Evolutionary conservation across 2,113 vertebrate genomes (phyloP).

Genomic region (Urocitellus parryii): DNA sequence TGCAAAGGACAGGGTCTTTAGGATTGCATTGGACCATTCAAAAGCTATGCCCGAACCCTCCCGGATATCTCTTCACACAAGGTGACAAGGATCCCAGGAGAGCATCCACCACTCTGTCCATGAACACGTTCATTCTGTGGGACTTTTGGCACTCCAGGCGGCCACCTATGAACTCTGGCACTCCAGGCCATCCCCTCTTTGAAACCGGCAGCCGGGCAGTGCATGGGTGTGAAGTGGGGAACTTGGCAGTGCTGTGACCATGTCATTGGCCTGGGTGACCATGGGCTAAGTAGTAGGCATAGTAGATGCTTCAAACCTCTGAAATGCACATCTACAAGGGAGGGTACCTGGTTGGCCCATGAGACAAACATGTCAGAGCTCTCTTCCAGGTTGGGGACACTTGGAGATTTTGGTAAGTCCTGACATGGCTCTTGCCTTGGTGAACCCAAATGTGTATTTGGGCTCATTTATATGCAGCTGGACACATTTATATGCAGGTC

Average conservation of each 20-base stretch:
- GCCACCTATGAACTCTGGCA: neutral
- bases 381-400: neutral
- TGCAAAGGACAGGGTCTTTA: conserved; percentile 71
- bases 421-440: neutral
- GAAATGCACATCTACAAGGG: neutral
- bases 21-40: conserved; percentile 60
- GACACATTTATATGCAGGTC: too few relatives aligned
- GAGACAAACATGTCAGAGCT: neutral
- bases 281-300: neutral
- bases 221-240: neutral
- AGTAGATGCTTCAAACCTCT: neutral
- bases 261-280: neutral
- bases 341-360: neutral
- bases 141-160: neutral
- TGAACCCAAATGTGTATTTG: neutral
- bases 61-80: neutral
- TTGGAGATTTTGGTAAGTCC: neutral
- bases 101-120: neutral
- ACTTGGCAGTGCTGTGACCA: neutral
- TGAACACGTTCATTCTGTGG: neutral
- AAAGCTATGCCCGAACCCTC: conserved; percentile 29
- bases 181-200: neutral
- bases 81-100: neutral
- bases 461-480: too few relatives aligned
- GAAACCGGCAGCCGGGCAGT: neutral